Base-by-base conservation (phyloP, 2,888 invertebrate species). In the Thereva nobilitata region DNA sequence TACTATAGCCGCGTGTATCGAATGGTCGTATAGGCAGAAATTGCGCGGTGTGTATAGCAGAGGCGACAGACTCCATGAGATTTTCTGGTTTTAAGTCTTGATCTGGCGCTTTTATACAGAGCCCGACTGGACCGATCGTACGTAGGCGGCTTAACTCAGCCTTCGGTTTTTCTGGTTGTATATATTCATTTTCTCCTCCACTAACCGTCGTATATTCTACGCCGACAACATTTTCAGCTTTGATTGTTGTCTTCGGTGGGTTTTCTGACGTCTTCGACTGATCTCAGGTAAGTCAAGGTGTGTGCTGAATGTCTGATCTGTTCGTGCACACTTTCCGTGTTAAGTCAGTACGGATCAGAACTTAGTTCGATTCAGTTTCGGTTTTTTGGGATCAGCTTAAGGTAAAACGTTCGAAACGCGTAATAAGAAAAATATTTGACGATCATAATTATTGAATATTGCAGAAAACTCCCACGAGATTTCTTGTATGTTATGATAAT, bases 101-200 rank as follows among this genome's bases (percentile, higher is more conserved):
- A 49, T 38, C 47, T 59, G 59, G 49, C 49, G 59, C 59, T 59
- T 59, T 59, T 59, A 59, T 59, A 38, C 59, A 47, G 40, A 23
- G 23, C 23, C 59, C 47, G 59, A 49, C 38, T 37, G 38, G 38
- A 12, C 47, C 35, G 49, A 59, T 59, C 42, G 47, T 49, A 59
- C 53, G 67, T 67, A 59, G 67, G 67, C 67, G 67, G 64, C 52
- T 37, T 50, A 67, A 64, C 56, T 56, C 52, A 53, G 57, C 64
- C 64, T 54, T 64, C 54, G 64, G 44, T 45, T 23, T 38, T 45
- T 55, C 64, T 67, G 67, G 57, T 23, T 23, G 23, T 23, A 23
- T 23, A 23, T 67, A 64, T 67, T 67, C 64, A 64, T 57, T 56
- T 64, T 59, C 59, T 59, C 59, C 59, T 59, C 42, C 59, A 59